phyloP scores from a whole-genome alignment of 1,140 invertebrate genomes.

The Lucilia sericata region DNA sequence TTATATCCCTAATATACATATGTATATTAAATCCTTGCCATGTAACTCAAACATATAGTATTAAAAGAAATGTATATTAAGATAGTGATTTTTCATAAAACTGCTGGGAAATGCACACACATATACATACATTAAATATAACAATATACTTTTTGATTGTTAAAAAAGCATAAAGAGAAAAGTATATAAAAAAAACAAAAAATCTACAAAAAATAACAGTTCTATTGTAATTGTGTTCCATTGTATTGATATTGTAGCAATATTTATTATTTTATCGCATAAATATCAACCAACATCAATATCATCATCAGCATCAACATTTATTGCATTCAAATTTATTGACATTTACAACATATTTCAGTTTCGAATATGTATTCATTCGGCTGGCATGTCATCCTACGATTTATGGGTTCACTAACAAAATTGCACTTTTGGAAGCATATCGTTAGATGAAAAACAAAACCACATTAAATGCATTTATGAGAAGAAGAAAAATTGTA shows the following conservation, averaged over 20 bases:
- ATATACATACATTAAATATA: neutral
- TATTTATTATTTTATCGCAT: neutral
- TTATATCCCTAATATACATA: too few relatives aligned
- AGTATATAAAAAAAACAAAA: neutral
- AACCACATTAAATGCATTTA: too few relatives aligned
- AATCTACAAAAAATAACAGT: neutral
- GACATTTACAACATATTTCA: constrained; percentile 27
- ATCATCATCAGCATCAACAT: neutral
- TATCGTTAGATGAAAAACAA: too few relatives aligned
- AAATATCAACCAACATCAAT: neutral
- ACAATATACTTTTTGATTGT: neutral
- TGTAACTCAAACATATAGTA: too few relatives aligned
- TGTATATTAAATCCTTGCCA: too few relatives aligned
- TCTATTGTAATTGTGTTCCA: neutral
- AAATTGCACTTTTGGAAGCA: neutral
- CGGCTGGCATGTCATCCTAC: neutral
- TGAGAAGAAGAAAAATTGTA: too few relatives aligned
- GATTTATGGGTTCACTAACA: constrained; percentile 29
- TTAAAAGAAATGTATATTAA: too few relatives aligned
- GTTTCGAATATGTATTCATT: neutral
- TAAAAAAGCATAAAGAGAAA: neutral
- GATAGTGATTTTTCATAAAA: neutral
- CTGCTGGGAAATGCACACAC: neutral
- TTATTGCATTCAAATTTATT: constrained; percentile 29
- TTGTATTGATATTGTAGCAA: neutral